Conservation (phyloP, 1,140 invertebrate species). For the Samia ricini region DNA sequence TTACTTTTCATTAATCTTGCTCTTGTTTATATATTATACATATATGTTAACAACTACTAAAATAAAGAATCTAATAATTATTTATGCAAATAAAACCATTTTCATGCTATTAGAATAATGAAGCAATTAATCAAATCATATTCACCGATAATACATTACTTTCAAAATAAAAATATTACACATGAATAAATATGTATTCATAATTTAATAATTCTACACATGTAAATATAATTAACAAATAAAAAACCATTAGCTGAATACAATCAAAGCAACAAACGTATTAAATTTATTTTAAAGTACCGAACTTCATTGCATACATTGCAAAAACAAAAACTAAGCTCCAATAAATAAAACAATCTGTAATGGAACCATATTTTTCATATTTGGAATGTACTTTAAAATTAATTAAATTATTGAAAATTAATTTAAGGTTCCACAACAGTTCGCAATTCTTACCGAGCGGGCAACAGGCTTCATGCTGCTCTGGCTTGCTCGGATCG, state of each 20-base stretch:
- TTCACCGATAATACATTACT: constrained; percentile 14
- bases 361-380: constrained; percentile 45
- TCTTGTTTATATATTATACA: neutral
- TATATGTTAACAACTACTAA: neutral
- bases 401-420: constrained; percentile 31
- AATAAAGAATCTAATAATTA: neutral
- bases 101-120: neutral
- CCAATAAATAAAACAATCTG: constrained; percentile 53
- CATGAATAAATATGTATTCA: constrained; percentile 15
- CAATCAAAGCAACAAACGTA: constrained; percentile 35
- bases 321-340: constrained; percentile 44
- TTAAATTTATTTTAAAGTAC: constrained; percentile 21
- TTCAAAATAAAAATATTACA: constrained; percentile 12
- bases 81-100: constrained; percentile 7
- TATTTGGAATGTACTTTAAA: constrained; percentile 15
- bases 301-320: constrained; percentile 27
- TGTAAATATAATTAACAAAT: constrained; percentile 18
- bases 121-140: constrained; percentile 10
- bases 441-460: constrained; percentile 80
- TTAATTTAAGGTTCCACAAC: constrained; percentile 38
- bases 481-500: constrained; percentile 89
- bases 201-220: constrained; percentile 28
- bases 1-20: neutral
- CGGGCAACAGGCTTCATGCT: constrained; percentile 92
- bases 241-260: constrained; percentile 16